Conservation (phyloP, 2,797 vertebrate species). For the Lagocephalus sceleratus region DNA sequence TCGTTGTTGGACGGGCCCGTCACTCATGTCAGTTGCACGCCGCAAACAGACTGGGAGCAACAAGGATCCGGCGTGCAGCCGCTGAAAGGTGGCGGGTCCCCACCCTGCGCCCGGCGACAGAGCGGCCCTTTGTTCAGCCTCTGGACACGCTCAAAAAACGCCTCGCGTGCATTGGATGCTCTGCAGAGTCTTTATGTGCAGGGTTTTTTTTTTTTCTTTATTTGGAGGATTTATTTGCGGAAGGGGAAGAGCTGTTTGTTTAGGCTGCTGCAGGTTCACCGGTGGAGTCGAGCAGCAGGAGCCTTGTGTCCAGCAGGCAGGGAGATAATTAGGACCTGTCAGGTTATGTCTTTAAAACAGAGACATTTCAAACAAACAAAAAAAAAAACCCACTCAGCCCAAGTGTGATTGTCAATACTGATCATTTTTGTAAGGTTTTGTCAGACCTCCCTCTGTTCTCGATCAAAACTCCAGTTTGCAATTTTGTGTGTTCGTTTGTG, state of each 20-base stretch:
- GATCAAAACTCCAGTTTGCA: no score
- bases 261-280: no score
- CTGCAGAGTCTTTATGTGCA: neutral
- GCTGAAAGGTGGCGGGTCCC: slow-evolving; percentile 11
- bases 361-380: neutral
- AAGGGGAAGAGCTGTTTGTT: neutral
- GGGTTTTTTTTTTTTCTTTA: neutral
- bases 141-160: neutral
- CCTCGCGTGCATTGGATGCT: neutral
- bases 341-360: neutral
- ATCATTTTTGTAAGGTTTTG: no score
- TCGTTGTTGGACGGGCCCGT: neutral
- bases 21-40: slow-evolving; percentile 4
- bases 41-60: slow-evolving; percentile 6
- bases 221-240: neutral
- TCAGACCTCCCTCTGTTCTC: no score
- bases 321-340: no score
- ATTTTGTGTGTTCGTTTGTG: no score
- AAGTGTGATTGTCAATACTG: no score
- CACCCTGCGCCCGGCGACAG: slow-evolving; percentile 4
- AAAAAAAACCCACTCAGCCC: neutral
- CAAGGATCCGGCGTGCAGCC: slow-evolving; percentile 7
- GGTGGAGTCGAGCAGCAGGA: no score
- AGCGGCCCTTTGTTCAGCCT: neutral
- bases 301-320: no score